These are phyloP conservation scores for Phenacoccus solenopsis DNA, from an alignment of 1,140 invertebrate species.

Conservation along the genomic window DNA sequence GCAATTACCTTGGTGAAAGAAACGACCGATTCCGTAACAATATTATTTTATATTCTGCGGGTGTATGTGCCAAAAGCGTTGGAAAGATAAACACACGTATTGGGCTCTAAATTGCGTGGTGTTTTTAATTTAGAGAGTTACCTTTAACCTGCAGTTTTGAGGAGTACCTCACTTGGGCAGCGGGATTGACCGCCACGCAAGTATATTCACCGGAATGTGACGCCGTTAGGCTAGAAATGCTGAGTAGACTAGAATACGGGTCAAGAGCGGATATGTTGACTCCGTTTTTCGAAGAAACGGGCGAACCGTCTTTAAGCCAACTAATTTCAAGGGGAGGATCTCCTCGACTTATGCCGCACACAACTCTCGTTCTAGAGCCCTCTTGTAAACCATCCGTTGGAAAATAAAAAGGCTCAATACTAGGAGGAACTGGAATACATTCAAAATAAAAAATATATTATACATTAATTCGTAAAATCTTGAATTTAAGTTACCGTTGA, in stretches of 20 bases:
- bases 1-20: slow-evolving; percentile 11
- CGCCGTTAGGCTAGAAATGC: slow-evolving; percentile 58
- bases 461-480: slow-evolving; percentile 18
- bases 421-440: slow-evolving; percentile 58
- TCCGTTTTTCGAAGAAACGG: slow-evolving; percentile 34
- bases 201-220: slow-evolving; percentile 67
- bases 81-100: background rate
- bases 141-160: slow-evolving; percentile 70
- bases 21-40: background rate
- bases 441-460: slow-evolving; percentile 35
- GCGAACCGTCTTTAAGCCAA: slow-evolving; percentile 64
- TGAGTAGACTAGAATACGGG: slow-evolving; percentile 59
- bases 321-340: slow-evolving; percentile 59
- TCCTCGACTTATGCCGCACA: slow-evolving; percentile 70
- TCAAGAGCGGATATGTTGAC: slow-evolving; percentile 58
- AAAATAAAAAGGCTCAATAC: slow-evolving; percentile 71
- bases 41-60: background rate
- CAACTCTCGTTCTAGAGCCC: slow-evolving; percentile 69
- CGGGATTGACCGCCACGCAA: slow-evolving; percentile 64
- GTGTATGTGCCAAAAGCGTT: slow-evolving; percentile 13
- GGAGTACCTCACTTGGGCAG: slow-evolving; percentile 63
- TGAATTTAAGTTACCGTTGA: slow-evolving; percentile 53
- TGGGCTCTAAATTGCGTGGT: background rate
- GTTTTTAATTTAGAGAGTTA: slow-evolving; percentile 37
- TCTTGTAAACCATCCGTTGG: slow-evolving; percentile 60